Percentiles rank a stretch among this genome's conserved stretches.
phyloP scores from a whole-genome alignment of 2,113 vertebrate genomes.

The Hippocampus mohnikei region DNA sequence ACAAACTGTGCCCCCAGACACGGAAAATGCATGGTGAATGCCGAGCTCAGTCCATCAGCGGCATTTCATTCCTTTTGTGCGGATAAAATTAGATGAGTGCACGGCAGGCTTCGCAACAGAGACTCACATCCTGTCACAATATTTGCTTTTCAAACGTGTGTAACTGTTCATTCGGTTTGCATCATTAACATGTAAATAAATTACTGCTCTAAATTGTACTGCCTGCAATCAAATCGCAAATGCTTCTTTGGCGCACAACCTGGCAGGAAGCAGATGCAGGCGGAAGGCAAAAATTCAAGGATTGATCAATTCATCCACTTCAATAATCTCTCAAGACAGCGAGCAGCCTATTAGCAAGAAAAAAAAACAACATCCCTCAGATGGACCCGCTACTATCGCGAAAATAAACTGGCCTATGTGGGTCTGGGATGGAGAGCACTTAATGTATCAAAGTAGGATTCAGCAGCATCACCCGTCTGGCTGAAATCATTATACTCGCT shows the following conservation, averaged over 20 bases:
- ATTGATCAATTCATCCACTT: conserved; percentile 46
- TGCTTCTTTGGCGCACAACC: neutral
- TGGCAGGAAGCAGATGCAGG: conserved; percentile 4
- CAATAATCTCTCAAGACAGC: conserved; percentile 39
- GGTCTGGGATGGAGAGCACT: conserved; percentile 57
- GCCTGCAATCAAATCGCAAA: conserved; percentile 8
- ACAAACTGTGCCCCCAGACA: conserved; percentile 64
- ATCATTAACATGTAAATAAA: conserved; percentile 57
- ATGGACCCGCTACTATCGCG: neutral
- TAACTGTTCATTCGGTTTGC: conserved; percentile 35
- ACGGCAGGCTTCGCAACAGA: conserved; percentile 41
- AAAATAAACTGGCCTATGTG: conserved; percentile 23
- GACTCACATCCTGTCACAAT: conserved; percentile 35
- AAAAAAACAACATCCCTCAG: neutral
- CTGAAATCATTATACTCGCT: conserved; percentile 51
- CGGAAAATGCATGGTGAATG: conserved; percentile 66
- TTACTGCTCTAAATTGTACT: conserved; percentile 10
- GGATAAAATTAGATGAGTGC: conserved; percentile 42
- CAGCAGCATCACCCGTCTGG: conserved; percentile 35
- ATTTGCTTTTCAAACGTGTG: conserved; percentile 29
- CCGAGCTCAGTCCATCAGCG: conserved; percentile 64
- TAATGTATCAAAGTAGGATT: conserved; percentile 46
- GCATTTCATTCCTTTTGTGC: conserved; percentile 48
- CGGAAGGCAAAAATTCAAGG: conserved; percentile 21
- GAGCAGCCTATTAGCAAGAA: conserved; percentile 27